Evolutionary conservation across 2,113 vertebrate species (phyloP).

Genomic region (Porphyrio hochstetteri): DNA sequence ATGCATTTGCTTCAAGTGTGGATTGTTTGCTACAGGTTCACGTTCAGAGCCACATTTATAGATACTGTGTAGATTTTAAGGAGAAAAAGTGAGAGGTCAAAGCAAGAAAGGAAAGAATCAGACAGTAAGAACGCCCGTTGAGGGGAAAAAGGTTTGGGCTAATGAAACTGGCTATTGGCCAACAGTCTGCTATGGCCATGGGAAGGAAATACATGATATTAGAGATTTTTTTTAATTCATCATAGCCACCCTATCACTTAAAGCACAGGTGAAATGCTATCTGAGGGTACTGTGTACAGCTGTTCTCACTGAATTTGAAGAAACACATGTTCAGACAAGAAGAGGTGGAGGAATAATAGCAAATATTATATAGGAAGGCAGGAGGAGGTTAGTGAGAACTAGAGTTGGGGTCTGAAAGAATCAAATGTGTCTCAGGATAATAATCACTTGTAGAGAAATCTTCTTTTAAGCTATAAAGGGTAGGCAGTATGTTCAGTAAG

Average conservation of each 20-base stretch:
- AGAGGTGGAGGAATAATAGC: neutral
- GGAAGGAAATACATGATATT: neutral
- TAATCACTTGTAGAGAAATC: neutral
- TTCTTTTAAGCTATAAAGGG: neutral
- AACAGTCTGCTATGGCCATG: neutral
- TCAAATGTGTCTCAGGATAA: neutral
- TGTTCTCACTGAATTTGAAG: neutral
- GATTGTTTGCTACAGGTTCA: constrained; percentile 4
- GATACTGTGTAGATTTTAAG: neutral
- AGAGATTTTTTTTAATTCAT: neutral
- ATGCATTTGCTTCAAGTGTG: neutral
- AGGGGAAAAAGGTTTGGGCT: neutral
- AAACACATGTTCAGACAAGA: neutral
- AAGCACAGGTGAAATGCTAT: neutral
- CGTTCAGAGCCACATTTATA: neutral
- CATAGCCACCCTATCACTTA: neutral
- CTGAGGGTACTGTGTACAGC: neutral
- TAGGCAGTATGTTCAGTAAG: neutral
- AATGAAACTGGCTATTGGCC: neutral
- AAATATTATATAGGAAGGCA: neutral
- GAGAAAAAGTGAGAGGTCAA: neutral
- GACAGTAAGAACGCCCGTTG: neutral
- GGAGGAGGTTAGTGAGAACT: neutral
- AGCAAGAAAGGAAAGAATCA: neutral
- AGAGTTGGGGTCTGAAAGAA: neutral